Base-by-base conservation (phyloP, 1,140 invertebrate genomes). In the Lepidostoma basale region DNA sequence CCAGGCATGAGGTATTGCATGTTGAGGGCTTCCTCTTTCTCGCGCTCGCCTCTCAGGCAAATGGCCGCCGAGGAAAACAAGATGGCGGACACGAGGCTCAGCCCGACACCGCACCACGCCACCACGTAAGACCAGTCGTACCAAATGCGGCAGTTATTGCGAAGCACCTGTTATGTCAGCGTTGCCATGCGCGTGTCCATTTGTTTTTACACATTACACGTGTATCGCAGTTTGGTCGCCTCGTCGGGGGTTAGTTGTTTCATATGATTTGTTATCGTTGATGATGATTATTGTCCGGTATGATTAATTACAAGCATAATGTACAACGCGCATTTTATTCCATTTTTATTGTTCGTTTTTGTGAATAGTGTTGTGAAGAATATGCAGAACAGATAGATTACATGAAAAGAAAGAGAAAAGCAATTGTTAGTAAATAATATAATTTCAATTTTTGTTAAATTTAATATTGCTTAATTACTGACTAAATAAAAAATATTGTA, bases 1-100 rank as follows among this genome's bases (percentile, higher is more conserved):
- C 94, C 93, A 82, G 95, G 95, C 95, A 97, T 97, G 83, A 97
- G 87, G 85, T 97, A 97, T 87, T 97, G 94, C 92, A 97, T 94
- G 87, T 96, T 96, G 86, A 95, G 91, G 78, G 93, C 92, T 84
- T 96, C 93, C 82, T 97, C 94, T 79, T 91, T 88, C 83, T 96
- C 93, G 79, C 92, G 88, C 83, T 97, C 94, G 79, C 91, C 92
- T 79, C 93, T 87, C 79, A 97, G 88, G 84, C 94, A 97, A 82
- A 96, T 92, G 74, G 95, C 94, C 73, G 93, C 92, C 74, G 92
- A 92, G 73, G 93, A 94, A 83, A 97, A 93, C 78, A 97, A 88
- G 77, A 96, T 91, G 81, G 94, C 92, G 74, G 93, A 91, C 75
- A 95, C 82, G 74, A 97, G 86, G 75, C 91, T 89, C 84, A 93